Conservation (phyloP, 2,888 invertebrate species). For the Laothoe populi region DNA sequence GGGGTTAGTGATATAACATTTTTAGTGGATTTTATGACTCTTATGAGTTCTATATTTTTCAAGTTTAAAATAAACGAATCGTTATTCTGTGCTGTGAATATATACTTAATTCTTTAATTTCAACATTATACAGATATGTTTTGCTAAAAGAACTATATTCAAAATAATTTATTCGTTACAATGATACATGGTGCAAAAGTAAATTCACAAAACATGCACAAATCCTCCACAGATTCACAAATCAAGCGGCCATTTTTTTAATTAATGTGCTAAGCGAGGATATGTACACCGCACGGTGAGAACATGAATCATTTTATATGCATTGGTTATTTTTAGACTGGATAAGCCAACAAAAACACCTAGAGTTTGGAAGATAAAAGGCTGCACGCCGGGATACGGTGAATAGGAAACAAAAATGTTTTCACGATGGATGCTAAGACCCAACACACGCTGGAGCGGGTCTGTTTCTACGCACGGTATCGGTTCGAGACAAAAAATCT, state of each 20-base stretch:
- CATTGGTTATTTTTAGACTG: slow-evolving; percentile 65
- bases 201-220: not conserved
- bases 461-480: too few species aligned
- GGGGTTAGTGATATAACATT: too few species aligned
- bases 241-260: slow-evolving; percentile 47
- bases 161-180: not conserved
- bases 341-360: slow-evolving; percentile 38
- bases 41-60: too few species aligned
- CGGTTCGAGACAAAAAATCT: too few species aligned
- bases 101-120: too few species aligned
- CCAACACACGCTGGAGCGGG: slow-evolving; percentile 3
- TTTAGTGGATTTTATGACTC: too few species aligned
- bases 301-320: slow-evolving; percentile 74
- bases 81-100: too few species aligned
- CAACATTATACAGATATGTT: not conserved
- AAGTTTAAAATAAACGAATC: too few species aligned
- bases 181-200: not conserved
- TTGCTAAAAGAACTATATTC: not conserved
- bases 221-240: slow-evolving; percentile 12
- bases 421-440: slow-evolving; percentile 39
- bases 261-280: slow-evolving; percentile 62
- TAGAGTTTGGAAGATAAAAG: slow-evolving; percentile 49
- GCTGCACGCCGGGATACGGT: slow-evolving; percentile 38
- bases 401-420: slow-evolving; percentile 46
- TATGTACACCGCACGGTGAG: slow-evolving; percentile 55